phyloP scores from a whole-genome alignment of 2,888 invertebrate genomes.

The Hypsopygia costalis region DNA sequence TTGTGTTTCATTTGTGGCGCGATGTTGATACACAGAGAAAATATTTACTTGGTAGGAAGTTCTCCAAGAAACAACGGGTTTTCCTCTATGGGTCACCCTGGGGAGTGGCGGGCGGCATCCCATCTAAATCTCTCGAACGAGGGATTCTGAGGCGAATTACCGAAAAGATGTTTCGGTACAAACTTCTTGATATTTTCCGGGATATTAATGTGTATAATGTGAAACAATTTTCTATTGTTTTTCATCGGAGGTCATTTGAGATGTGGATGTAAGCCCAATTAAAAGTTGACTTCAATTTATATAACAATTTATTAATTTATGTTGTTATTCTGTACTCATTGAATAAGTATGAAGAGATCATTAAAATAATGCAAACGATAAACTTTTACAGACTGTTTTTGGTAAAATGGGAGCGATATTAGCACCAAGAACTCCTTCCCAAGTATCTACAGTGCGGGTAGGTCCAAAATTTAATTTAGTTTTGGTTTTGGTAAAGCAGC shows the following conservation, averaged over 20 bases:
- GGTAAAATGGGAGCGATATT: too few species aligned
- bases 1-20: conserved; percentile 14
- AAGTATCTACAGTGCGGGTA: too few species aligned
- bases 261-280: too few species aligned
- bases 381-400: too few species aligned
- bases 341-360: too few species aligned
- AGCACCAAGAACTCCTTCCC: too few species aligned
- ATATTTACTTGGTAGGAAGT: conserved; percentile 37
- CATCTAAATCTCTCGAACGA: conserved; percentile 69
- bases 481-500: too few species aligned
- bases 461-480: too few species aligned
- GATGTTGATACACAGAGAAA: conserved; percentile 27
- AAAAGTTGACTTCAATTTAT: too few species aligned
- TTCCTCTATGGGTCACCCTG: conserved; percentile 64
- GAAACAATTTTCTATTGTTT: conserved; percentile 16
- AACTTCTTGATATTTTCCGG: conserved; percentile 39
- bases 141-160: conserved; percentile 67
- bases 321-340: too few species aligned
- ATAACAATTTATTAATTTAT: too few species aligned
- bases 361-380: too few species aligned
- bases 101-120: conserved; percentile 59
- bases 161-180: conserved; percentile 57
- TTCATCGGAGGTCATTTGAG: not conserved
- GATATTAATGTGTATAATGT: conserved; percentile 25
- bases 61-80: conserved; percentile 72